phyloP scores from a whole-genome alignment of 2,113 vertebrate genomes.

The Numida meleagris region DNA sequence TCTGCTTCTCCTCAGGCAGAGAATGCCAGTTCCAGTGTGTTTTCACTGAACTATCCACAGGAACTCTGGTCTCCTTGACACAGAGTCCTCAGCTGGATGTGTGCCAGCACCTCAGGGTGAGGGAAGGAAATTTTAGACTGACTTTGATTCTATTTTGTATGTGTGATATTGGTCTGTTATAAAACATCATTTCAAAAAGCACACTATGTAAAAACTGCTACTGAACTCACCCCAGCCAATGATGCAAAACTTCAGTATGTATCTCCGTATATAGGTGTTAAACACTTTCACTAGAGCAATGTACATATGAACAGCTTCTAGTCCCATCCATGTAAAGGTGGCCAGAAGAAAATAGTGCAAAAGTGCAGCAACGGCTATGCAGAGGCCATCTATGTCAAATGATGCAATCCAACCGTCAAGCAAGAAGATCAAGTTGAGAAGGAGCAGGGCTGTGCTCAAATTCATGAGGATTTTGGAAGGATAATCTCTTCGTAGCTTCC shows the following conservation, averaged over 20 bases:
- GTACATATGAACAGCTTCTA: constrained; percentile 98
- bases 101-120: accelerated
- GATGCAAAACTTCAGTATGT: constrained; percentile 97
- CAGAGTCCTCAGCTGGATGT: background rate
- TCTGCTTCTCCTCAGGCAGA: accelerated
- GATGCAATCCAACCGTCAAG: constrained; percentile 93
- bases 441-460: constrained; percentile 90
- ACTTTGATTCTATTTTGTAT: background rate
- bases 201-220: background rate
- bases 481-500: constrained; percentile 95
- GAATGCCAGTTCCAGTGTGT: background rate
- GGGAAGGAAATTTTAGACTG: background rate
- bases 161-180: background rate
- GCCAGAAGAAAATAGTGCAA: constrained; percentile 95
- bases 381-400: constrained; percentile 80
- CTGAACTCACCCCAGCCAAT: constrained; percentile 92
- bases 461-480: constrained; percentile 99
- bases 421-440: constrained; percentile 92
- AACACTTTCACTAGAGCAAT: constrained; percentile 98
- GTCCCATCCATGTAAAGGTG: constrained; percentile 98
- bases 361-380: constrained; percentile 84
- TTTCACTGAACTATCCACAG: background rate
- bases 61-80: background rate
- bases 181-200: background rate
- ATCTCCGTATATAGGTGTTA: constrained; percentile 95